phyloP scores from a whole-genome alignment of 23 tunicate genomes.

The Botrylloides violaceus region DNA sequence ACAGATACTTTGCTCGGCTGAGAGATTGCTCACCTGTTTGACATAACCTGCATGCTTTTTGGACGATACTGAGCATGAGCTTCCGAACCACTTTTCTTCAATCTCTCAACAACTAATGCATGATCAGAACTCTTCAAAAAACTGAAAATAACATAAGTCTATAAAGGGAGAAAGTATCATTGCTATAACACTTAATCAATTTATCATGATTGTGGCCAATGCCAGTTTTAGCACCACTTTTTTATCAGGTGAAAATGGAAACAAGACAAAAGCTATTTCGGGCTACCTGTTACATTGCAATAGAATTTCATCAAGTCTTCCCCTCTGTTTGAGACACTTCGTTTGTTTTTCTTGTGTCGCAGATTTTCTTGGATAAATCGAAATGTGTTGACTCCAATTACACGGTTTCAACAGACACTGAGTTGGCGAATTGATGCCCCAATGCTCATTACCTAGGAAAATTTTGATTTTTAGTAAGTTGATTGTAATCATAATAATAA shows the following conservation, averaged over 20 bases:
- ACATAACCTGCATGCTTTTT: background rate
- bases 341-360: slow-evolving; percentile 49
- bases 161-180: no score
- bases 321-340: slow-evolving; percentile 42
- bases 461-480: background rate
- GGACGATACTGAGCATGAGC: background rate
- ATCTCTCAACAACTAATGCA: background rate
- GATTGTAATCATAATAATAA: background rate
- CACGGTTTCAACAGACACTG: slow-evolving; percentile 72
- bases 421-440: slow-evolving; percentile 67
- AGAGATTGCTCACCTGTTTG: background rate
- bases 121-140: background rate
- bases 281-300: slow-evolving; percentile 1
- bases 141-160: background rate
- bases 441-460: slow-evolving; percentile 63
- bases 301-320: slow-evolving; percentile 56
- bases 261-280: no score
- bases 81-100: background rate
- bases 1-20: background rate
- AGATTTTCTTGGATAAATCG: slow-evolving; percentile 39
- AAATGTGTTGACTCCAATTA: slow-evolving; percentile 53
- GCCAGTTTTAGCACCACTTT: no score
- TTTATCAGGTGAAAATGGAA: no score
- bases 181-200: no score
- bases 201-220: no score